Evolutionary conservation across 2,888 invertebrate genomes (phyloP), one percentile per base, ranked within the genome.

Genomic region (Ctena decussata): DNA sequence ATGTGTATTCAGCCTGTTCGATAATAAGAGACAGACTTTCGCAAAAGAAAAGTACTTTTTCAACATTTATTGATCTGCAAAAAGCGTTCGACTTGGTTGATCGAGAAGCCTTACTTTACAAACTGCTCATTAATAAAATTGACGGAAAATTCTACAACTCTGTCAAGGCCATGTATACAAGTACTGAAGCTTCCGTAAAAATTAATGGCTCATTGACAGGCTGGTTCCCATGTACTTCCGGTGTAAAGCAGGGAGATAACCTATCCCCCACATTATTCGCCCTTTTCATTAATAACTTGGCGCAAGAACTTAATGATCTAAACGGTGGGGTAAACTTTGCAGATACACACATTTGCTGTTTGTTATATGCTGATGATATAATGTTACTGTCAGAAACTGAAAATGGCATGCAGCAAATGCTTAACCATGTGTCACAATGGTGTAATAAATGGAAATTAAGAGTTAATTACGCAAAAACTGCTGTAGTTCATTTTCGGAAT

Each of bases 21-120:
- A 39, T 72, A n/a, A 44, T 72, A 21, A 27, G 72, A 72, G 27
- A 73, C 24, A 44, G 73, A 73, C 37, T 39, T 15, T n/a, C 69
- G 6, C 18, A 35, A 70, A 39, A 74, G 24, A 82, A 77, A n/a
- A 75, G 57, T 30, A 79, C 71, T 12, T 75, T 79, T 41, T 65
- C 49, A 15, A 71, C 75, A 2, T 75, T 79, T 44, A 53, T 71
- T 18, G 83, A 83, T 71, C 30, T 83, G 8, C 39, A 75, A 74
- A 74, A 79, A 72, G 78, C 74, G 39, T 82, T 82, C 49, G 78
- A 82, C 27, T 32, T 27, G 8, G 75, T 78, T 1, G 74, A 82
- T 27, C 49, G 65, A 30, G 60, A 82, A 0, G 30, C 46, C 6
- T 69, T 82, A 30, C 30, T 77, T 53, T 78, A 82, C 49, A 74